Base-by-base conservation (phyloP, 2,797 vertebrate species). In the Propithecus perrieri region DNA sequence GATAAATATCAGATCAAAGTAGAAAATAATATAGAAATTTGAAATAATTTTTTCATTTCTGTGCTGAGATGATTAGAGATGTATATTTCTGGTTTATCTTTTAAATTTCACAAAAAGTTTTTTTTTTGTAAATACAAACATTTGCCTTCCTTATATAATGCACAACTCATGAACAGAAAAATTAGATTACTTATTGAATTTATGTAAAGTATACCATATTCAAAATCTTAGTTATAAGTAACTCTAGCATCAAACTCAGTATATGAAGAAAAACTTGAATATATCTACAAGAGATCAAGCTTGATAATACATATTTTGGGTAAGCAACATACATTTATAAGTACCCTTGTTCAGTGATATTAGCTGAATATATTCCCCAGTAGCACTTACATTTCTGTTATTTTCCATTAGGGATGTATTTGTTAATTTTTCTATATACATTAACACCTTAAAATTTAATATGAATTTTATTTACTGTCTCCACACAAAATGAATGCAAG, bases 11-110 rank as follows among this genome's bases (percentile, higher is more conserved):
- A 97, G 12, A 83, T 88, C 38, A 38, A 7, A 95, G 26, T 96
- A 50, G n/a, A 87, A 97, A 98, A 95, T 96, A 83, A 94, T 84
- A 87, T 35, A 91, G 53, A 83, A 86, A 95, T 97, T 74, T 95
- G 74, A 3, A 30, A 76, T 78, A 95, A 48, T 55, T 95, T 94
- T 94, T 85, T 95, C 11, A 91, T 84, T 95, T 97, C 20, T 95
- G 50, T 71, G 8, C 59, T 84, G 89, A 79, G 38, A 65, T 67
- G 38, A 17, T 86, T 87, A 76, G 5, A 87, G 12, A 90, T 48
- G 92, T 53, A 26, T 18, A 61, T 76, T 93, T 93, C 24, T 96
- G 1, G 4, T 67, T 88, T 74, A 80, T 43, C 17, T 74, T 87
- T 91, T 46, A 86, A 75, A 55, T 75, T 93, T 57, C 46, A 83